A percentile compares a stretch with the other conserved stretches of the same genome.
Conservation (phyloP, 1,140 invertebrate genomes). For the Heliconius eleuchia region DNA sequence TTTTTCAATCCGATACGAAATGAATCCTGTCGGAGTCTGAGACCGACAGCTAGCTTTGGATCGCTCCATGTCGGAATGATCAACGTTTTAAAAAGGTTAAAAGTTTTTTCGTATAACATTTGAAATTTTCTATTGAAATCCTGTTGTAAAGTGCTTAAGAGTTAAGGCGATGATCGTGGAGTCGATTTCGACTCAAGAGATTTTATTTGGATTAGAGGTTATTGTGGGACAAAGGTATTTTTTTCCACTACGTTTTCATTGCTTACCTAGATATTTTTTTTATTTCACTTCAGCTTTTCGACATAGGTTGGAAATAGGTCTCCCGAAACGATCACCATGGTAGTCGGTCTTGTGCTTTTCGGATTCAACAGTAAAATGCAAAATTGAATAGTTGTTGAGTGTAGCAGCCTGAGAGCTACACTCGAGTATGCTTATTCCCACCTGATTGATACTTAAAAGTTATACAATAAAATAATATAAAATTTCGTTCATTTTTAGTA, state of each 20-base stretch:
- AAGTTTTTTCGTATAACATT: conserved; percentile 5
- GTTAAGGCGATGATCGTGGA: too few species aligned
- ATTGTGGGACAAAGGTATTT: too few species aligned
- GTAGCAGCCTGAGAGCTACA: background rate
- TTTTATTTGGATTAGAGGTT: too few species aligned
- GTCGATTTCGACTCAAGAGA: too few species aligned
- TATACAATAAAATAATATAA: background rate
- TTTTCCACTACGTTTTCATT: too few species aligned
- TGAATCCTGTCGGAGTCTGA: conserved; percentile 13
- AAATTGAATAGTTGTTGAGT: background rate
- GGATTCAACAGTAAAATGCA: too few species aligned
- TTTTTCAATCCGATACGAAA: conserved; percentile 13
- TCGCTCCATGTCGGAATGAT: conserved; percentile 12
- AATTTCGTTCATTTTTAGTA: background rate
- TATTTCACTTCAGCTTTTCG: too few species aligned
- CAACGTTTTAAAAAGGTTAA: conserved; percentile 12
- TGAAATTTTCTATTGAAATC: background rate
- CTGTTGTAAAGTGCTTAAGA: background rate
- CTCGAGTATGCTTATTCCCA: background rate
- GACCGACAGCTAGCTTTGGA: conserved; percentile 11
- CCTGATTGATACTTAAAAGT: background rate
- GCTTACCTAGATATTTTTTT: too few species aligned
- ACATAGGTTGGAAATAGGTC: too few species aligned
- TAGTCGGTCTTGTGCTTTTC: too few species aligned
- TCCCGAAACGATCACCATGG: too few species aligned